These are phyloP conservation scores for Peromyscus melanophrys DNA, from an alignment of 2,797 vertebrate genomes.

Conservation along the genomic window DNA sequence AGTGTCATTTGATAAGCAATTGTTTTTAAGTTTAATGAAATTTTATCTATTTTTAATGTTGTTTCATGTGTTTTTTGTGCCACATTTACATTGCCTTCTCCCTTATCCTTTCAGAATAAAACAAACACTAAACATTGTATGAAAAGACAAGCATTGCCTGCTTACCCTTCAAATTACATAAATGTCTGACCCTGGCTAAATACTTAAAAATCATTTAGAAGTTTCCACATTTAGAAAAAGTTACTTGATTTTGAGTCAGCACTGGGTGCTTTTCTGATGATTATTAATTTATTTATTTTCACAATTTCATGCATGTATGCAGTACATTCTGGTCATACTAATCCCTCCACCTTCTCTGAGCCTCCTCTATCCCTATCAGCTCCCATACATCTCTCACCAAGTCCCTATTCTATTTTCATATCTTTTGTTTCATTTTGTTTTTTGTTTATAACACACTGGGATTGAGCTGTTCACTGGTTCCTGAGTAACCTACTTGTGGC, in stretches of 20 bases:
- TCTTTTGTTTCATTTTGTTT: background rate
- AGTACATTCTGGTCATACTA: background rate
- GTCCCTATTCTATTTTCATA: background rate
- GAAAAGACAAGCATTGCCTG: background rate
- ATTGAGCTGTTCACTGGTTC: background rate
- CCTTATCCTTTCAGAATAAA: slow-evolving; percentile 41
- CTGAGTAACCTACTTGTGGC: background rate
- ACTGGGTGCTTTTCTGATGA: background rate
- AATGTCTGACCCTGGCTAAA: slow-evolving; percentile 8
- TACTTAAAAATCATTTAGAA: slow-evolving; percentile 18
- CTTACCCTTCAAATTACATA: slow-evolving; percentile 15
- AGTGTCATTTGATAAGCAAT: background rate
- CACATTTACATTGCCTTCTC: background rate
- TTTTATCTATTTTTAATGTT: slow-evolving; percentile 1
- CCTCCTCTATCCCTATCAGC: background rate
- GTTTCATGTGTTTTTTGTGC: background rate
- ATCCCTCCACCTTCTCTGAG: background rate
- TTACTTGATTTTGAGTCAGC: background rate
- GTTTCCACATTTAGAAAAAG: slow-evolving; percentile 38
- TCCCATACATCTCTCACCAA: background rate
- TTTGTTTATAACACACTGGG: background rate
- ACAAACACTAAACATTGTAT: slow-evolving; percentile 15
- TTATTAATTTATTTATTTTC: background rate
- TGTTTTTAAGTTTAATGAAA: slow-evolving; percentile 47
- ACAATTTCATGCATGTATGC: background rate